Percentiles rank a stretch among this genome's conserved stretches.
phyloP scores from a whole-genome alignment of 2,113 vertebrate genomes.

The Engystomops pustulosus region DNA sequence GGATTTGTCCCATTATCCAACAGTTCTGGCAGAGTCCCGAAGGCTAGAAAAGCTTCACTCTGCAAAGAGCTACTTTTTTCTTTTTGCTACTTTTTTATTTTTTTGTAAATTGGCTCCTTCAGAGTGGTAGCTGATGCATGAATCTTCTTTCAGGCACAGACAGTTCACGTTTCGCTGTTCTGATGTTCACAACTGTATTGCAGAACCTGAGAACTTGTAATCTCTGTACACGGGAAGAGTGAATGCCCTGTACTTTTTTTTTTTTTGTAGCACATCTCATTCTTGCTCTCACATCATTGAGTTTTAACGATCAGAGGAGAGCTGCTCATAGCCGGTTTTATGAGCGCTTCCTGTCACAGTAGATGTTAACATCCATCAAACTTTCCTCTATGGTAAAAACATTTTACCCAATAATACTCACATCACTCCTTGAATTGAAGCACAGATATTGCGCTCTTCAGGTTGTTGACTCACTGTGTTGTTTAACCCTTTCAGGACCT shows the following conservation, averaged over 20 bases:
- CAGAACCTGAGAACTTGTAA: conserved; percentile 10
- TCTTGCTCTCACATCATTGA: neutral
- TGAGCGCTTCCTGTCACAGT: neutral
- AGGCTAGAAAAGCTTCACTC: neutral
- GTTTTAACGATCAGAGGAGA: neutral
- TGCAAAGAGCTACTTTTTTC: conserved; percentile 4
- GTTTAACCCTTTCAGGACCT: too few species aligned
- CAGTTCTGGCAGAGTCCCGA: conserved; percentile 28
- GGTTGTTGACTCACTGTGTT: too few species aligned
- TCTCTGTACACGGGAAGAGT: neutral
- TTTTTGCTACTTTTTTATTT: neutral
- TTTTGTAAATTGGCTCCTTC: neutral
- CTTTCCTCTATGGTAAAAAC: too few species aligned
- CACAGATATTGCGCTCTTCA: too few species aligned
- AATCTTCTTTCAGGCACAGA: conserved; percentile 11
- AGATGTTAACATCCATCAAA: too few species aligned
- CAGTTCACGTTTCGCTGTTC: neutral
- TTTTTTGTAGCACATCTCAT: neutral
- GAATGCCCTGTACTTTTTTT: neutral
- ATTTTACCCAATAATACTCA: neutral
- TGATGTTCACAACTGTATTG: conserved; percentile 10
- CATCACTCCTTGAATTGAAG: too few species aligned
- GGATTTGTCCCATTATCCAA: conserved; percentile 54
- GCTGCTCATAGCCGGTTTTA: neutral
- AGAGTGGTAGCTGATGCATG: neutral